Conservation (phyloP, 2,797 vertebrate genomes). For the Galaxias olidus region DNA sequence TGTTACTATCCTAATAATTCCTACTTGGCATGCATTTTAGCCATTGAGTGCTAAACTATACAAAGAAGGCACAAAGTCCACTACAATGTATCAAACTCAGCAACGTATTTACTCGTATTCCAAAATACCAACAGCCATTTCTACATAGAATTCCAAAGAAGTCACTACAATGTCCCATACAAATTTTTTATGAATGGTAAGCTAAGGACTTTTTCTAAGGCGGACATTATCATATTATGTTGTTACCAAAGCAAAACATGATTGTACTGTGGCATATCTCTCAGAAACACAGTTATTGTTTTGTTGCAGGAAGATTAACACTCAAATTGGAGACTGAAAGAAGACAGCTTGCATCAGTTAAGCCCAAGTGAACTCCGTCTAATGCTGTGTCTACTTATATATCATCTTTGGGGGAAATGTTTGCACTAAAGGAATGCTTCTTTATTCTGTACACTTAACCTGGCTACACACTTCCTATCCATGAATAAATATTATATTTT, state of each 20-base stretch:
- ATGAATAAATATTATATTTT: slow-evolving; percentile 75
- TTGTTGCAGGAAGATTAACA: slow-evolving; percentile 24
- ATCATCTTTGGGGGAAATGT: slow-evolving; percentile 61
- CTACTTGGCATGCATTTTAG: too few species aligned
- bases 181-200: too few species aligned
- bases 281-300: slow-evolving; percentile 18
- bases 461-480: slow-evolving; percentile 73
- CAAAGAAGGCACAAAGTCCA: too few species aligned
- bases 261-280: slow-evolving; percentile 17
- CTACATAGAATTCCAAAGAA: too few species aligned
- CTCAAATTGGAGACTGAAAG: slow-evolving; percentile 24
- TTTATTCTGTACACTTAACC: slow-evolving; percentile 77
- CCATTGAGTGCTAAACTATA: too few species aligned
- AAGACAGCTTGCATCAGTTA: slow-evolving; percentile 37
- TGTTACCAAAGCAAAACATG: not conserved
- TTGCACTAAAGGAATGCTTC: slow-evolving; percentile 60
- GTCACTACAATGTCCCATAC: too few species aligned
- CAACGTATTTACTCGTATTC: too few species aligned
- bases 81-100: too few species aligned
- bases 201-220: too few species aligned
- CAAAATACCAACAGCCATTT: too few species aligned
- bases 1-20: too few species aligned
- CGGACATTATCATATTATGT: too few species aligned
- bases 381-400: slow-evolving; percentile 45
- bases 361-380: slow-evolving; percentile 36